These are phyloP conservation scores for Thermophis baileyi DNA, from an alignment of 2,113 vertebrate genomes.

Conservation along the genomic window DNA sequence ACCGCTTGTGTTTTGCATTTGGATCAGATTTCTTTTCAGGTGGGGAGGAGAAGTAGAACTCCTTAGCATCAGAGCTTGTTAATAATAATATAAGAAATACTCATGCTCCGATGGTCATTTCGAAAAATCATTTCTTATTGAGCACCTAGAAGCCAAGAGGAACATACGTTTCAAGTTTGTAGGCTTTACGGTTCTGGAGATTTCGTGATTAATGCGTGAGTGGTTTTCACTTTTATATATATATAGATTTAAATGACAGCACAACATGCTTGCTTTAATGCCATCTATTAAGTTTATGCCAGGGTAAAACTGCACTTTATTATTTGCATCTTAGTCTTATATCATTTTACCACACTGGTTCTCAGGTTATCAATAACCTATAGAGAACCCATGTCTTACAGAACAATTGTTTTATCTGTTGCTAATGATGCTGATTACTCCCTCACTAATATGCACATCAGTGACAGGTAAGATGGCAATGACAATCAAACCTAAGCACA, in stretches of 20 bases:
- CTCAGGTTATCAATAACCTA: not conserved
- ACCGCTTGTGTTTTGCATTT: no score
- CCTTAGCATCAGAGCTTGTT: no score
- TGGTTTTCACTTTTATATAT: no score
- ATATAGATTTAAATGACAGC: not conserved
- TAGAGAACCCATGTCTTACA: not conserved
- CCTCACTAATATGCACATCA: not conserved
- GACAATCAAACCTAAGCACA: not conserved
- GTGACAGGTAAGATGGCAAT: not conserved
- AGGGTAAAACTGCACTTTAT: not conserved
- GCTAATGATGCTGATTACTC: not conserved
- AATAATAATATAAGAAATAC: no score
- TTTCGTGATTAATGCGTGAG: no score
- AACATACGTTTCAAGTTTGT: no score
- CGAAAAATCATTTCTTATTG: no score
- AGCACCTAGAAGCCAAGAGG: no score
- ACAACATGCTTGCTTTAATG: not conserved
- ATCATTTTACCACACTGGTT: not conserved
- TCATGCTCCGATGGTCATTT: no score
- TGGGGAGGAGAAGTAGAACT: no score
- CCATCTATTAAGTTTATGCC: not conserved
- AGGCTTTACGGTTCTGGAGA: no score
- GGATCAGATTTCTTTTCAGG: no score
- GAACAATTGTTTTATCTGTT: not conserved
- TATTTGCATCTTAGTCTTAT: not conserved